Evolutionary conservation across 2,797 vertebrate species (phyloP).

Genomic region (Loriculus beryllinus): DNA sequence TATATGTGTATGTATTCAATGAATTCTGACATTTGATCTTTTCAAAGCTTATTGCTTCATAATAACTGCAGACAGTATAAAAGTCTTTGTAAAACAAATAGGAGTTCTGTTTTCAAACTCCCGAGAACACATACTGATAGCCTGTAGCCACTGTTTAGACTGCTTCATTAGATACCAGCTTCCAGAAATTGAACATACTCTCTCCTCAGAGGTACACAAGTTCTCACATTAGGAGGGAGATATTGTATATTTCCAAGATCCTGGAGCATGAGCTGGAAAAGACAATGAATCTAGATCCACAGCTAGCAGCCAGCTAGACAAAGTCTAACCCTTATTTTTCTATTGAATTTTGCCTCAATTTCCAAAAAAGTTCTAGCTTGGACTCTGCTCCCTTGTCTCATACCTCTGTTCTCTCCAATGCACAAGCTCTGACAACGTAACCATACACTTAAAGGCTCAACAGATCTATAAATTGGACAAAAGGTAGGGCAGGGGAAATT

Average conservation of each 20-base stretch:
- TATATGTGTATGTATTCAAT: not conserved
- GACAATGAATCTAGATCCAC: not conserved
- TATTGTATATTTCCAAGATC: not conserved
- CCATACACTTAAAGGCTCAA: not conserved
- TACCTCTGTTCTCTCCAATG: not conserved
- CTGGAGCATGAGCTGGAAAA: not conserved
- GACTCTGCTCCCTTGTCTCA: not conserved
- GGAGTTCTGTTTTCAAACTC: not conserved
- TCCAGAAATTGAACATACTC: not conserved
- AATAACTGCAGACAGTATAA: not conserved
- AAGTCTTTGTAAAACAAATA: not conserved
- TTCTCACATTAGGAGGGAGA: not conserved
- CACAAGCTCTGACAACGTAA: not conserved
- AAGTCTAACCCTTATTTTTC: not conserved
- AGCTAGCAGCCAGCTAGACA: not conserved
- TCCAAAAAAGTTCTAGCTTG: not conserved
- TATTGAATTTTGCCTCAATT: not conserved
- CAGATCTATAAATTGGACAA: not conserved
- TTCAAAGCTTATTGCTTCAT: not conserved
- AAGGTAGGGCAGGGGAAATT: not conserved
- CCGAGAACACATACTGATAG: not conserved
- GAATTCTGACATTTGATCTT: not conserved
- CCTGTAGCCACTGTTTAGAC: not conserved
- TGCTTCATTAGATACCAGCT: not conserved
- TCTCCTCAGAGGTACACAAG: not conserved